Evolutionary conservation across 2,888 invertebrate genomes (phyloP).

Genomic region (Eilema griseolum): DNA sequence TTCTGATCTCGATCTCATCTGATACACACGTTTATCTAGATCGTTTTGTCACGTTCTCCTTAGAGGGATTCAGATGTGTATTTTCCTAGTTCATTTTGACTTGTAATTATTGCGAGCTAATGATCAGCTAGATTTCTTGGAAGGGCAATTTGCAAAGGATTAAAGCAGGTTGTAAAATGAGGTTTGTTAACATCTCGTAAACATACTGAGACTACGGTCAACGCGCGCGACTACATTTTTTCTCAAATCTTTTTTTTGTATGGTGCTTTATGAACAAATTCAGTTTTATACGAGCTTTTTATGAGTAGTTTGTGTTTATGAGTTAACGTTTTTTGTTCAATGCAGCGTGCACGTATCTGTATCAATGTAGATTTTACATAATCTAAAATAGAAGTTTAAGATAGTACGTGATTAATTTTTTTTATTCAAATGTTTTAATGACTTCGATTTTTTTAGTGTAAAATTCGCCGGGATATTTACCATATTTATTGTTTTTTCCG

Average conservation of each 20-base stretch:
- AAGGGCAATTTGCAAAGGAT: constrained; percentile 66
- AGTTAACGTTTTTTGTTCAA: constrained; percentile 27
- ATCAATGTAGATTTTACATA: constrained; percentile 19
- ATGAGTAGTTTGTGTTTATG: constrained; percentile 27
- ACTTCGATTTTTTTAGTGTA: no score
- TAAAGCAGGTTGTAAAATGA: constrained; percentile 57
- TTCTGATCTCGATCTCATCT: constrained; percentile 78
- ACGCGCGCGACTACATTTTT: constrained; percentile 31
- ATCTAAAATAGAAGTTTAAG: not conserved
- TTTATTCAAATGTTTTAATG: not conserved
- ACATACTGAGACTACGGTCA: constrained; percentile 34
- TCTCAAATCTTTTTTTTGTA: constrained; percentile 33
- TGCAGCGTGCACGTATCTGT: constrained; percentile 20
- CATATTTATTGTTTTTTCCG: no score
- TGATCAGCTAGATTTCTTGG: constrained; percentile 67
- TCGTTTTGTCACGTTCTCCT: constrained; percentile 72
- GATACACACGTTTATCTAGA: constrained; percentile 72
- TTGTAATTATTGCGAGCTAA: constrained; percentile 75
- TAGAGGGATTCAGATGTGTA: constrained; percentile 50
- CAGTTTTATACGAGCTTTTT: constrained; percentile 46
- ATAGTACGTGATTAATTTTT: not conserved
- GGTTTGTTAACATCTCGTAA: constrained; percentile 38
- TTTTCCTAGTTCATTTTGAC: constrained; percentile 66
- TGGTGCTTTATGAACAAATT: constrained; percentile 37
- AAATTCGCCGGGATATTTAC: no score